phyloP scores from a whole-genome alignment of 2,888 invertebrate genomes.

The Dendrolimus pini region DNA sequence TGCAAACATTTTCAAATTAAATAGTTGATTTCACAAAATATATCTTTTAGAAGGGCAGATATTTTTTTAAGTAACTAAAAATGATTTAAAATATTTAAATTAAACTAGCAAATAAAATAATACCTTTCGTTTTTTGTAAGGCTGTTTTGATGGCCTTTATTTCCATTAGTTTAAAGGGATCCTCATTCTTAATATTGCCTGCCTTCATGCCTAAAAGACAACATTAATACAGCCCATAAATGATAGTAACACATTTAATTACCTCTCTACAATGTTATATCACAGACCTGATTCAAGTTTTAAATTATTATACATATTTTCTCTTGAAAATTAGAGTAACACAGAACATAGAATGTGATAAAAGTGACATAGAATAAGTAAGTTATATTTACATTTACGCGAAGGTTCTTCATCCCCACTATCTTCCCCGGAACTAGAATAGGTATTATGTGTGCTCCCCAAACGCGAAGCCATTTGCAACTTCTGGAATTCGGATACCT shows the following conservation, averaged over 20 bases:
- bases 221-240: not conserved
- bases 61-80: too few species aligned
- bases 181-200: constrained; percentile 60
- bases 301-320: too few species aligned
- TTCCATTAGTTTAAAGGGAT: constrained; percentile 69
- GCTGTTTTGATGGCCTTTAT: constrained; percentile 69
- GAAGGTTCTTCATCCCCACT: constrained; percentile 58
- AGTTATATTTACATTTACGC: constrained; percentile 42
- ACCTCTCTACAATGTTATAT: not conserved
- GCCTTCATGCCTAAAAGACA: constrained; percentile 47
- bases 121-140: constrained; percentile 67
- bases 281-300: too few species aligned
- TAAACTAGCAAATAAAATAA: not conserved
- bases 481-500: constrained; percentile 71
- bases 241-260: not conserved
- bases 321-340: too few species aligned
- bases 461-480: constrained; percentile 57
- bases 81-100: too few species aligned
- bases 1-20: too few species aligned
- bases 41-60: too few species aligned
- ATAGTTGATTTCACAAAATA: too few species aligned
- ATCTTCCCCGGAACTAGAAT: constrained; percentile 65
- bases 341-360: too few species aligned
- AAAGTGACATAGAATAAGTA: too few species aligned
- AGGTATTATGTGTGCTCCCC: constrained; percentile 51